These are phyloP conservation scores for Montipora cactus DNA, from an alignment of 64 coral and sea anemone genomes.

Conservation along the genomic window DNA sequence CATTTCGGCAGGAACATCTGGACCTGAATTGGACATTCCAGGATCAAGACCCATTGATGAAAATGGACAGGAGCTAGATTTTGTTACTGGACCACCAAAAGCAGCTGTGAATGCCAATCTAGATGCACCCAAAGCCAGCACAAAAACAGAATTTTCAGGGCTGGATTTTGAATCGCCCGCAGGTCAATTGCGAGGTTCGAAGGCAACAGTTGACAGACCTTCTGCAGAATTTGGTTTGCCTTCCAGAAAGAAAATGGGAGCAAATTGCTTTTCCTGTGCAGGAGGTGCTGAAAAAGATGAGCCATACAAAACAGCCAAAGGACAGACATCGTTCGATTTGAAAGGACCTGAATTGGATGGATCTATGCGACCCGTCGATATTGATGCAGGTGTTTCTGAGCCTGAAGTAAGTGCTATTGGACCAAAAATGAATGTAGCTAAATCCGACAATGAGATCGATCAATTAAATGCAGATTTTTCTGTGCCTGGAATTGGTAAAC, in stretches of 20 bases:
- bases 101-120: neutral
- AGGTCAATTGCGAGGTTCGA: neutral
- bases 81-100: neutral
- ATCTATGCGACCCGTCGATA: no score
- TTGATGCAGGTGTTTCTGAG: no score
- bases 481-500: neutral
- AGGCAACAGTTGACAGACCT: neutral
- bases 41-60: neutral
- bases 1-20: neutral
- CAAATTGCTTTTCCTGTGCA: constrained; percentile 7
- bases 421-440: no score
- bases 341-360: no score
- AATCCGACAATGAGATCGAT: no score
- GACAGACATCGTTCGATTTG: neutral
- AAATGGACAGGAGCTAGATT: neutral
- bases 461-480: no score
- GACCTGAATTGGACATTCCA: neutral
- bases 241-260: constrained; percentile 8
- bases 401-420: no score
- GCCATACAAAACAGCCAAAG: neutral
- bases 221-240: constrained; percentile 12
- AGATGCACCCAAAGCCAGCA: neutral
- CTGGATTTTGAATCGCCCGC: neutral
- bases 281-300: constrained; percentile 17
- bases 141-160: neutral